These are phyloP conservation scores for Lasioglossum oenotherae DNA, from an alignment of 2,888 invertebrate species.

Conservation along the genomic window DNA sequence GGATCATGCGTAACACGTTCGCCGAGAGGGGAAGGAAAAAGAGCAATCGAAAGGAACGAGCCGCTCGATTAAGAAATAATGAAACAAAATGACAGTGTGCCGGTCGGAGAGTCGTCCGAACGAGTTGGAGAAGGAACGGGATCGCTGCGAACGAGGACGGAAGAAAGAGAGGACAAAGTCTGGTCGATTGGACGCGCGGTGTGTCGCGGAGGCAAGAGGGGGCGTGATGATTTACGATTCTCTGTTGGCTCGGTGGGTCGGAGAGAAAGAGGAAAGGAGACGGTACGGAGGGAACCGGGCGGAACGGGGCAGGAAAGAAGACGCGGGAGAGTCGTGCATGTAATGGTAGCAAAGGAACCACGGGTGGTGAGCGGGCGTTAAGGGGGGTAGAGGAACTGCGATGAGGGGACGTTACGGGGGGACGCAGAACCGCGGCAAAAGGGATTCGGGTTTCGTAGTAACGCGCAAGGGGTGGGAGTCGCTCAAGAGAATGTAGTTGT, in stretches of 20 bases:
- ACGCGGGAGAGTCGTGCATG: slow-evolving; percentile 5
- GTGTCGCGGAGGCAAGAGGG: slow-evolving; percentile 33
- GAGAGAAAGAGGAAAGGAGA: slow-evolving; percentile 18
- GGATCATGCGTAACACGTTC: not conserved
- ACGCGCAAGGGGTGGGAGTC: not conserved
- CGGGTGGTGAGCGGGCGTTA: not conserved
- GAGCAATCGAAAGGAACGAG: slow-evolving; percentile 51
- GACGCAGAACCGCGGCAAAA: slow-evolving; percentile 31
- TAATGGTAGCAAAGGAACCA: not conserved
- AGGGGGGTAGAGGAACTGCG: not conserved
- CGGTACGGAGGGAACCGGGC: not conserved
- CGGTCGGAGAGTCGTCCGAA: not conserved
- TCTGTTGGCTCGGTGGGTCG: slow-evolving; percentile 9
- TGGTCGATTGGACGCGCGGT: slow-evolving; percentile 50
- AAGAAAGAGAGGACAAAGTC: slow-evolving; percentile 39
- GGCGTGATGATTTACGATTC: slow-evolving; percentile 64
- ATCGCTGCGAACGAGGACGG: not conserved
- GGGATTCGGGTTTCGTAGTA: slow-evolving; percentile 56
- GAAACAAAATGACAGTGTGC: slow-evolving; percentile 56
- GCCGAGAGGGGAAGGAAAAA: slow-evolving; percentile 2
- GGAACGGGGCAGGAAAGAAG: slow-evolving; percentile 11
- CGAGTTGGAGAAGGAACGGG: not conserved
- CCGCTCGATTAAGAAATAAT: slow-evolving; percentile 60
- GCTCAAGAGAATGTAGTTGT: not conserved
- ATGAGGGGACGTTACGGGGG: not conserved